Conservation (phyloP, 1,140 invertebrate species). For the Saxidomus purpurata region DNA sequence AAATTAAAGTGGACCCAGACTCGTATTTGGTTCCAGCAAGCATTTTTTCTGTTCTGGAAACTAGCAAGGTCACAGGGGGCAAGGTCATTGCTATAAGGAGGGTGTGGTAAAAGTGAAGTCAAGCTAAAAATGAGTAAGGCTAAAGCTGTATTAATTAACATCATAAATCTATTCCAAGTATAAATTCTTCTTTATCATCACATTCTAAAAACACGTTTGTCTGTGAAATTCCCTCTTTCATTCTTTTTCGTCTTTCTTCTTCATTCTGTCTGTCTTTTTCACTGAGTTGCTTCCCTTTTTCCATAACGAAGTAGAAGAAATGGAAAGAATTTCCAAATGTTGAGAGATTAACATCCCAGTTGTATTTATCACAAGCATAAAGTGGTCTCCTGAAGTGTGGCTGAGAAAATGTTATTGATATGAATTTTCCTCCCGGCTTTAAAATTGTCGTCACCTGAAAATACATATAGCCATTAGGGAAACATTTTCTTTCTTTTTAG, state of each 20-base stretch:
- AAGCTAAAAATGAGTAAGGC: no score
- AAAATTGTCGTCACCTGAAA: conserved; percentile 83
- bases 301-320: conserved; percentile 87
- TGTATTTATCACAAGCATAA: conserved; percentile 82
- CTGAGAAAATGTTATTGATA: conserved; percentile 88
- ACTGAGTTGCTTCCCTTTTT: conserved; percentile 73
- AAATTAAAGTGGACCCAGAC: no score
- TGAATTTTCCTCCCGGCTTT: conserved; percentile 86
- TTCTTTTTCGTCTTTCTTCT: conserved; percentile 34
- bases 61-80: no score
- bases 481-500: no score
- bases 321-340: conserved; percentile 87
- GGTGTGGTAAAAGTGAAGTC: no score
- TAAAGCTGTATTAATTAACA: no score
- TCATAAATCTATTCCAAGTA: conserved; percentile 46
- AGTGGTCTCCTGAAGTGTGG: conserved; percentile 87
- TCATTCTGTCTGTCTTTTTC: conserved; percentile 52
- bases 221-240: neutral
- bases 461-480: neutral
- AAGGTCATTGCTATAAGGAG: no score
- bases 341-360: conserved; percentile 81
- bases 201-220: conserved; percentile 21
- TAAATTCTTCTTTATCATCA: conserved; percentile 49
- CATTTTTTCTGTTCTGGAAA: no score
- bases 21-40: no score